Conservation (phyloP, 2,888 invertebrate genomes). For the Eilema sororculum region DNA sequence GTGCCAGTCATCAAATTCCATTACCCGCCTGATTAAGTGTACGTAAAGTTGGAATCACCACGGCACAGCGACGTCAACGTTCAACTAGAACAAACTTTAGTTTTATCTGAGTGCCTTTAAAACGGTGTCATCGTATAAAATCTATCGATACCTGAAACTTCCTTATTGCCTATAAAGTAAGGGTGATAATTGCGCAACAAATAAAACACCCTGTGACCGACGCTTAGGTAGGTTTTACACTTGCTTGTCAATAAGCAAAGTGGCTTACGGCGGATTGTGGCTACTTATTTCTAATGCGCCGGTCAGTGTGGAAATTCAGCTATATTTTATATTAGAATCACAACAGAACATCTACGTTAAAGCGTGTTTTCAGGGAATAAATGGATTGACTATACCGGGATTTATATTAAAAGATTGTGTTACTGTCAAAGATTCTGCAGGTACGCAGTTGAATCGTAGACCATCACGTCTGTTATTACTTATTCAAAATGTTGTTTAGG, state of each 20-base stretch:
- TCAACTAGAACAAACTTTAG: constrained; percentile 29
- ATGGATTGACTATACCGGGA: not conserved
- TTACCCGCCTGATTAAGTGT: constrained; percentile 8
- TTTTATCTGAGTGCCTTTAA: constrained; percentile 38
- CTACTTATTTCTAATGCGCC: not conserved
- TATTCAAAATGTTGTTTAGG: no score
- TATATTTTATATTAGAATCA: not conserved
- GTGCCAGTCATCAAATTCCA: constrained; percentile 9
- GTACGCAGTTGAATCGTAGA: no score
- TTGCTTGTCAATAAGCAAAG: not conserved
- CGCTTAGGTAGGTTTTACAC: constrained; percentile 8
- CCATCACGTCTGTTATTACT: no score
- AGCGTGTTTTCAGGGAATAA: not conserved
- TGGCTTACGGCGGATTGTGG: not conserved
- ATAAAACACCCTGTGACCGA: constrained; percentile 32
- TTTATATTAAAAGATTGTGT: no score
- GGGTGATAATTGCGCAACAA: constrained; percentile 33
- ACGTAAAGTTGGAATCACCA: constrained; percentile 22
- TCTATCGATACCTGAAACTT: constrained; percentile 34
- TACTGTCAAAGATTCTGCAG: no score
- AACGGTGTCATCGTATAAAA: constrained; percentile 39
- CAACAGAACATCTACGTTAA: not conserved
- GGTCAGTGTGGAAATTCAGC: not conserved
- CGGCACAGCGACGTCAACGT: constrained; percentile 9
- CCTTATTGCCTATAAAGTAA: constrained; percentile 36